Conservation (phyloP, 2,113 vertebrate genomes). For the Nycticebus coucang region DNA sequence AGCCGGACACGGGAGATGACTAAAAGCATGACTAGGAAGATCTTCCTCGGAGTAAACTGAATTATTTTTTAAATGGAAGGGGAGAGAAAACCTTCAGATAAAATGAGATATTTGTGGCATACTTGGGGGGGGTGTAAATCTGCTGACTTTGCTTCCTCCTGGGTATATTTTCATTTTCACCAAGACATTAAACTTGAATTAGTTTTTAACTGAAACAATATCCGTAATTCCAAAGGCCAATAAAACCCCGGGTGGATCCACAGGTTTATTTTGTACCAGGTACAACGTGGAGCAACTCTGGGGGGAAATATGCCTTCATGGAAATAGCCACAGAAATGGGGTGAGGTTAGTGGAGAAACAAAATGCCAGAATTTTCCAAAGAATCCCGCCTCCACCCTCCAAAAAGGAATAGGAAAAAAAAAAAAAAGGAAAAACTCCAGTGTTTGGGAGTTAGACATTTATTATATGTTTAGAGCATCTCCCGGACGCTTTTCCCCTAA, state of each 20-base stretch:
- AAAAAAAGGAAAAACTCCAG: background rate
- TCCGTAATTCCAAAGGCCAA: background rate
- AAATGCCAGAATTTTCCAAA: conserved; percentile 70
- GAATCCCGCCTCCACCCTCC: conserved; percentile 34
- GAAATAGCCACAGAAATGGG: background rate
- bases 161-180: conserved; percentile 40
- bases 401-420: background rate
- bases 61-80: background rate
- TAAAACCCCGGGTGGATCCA: conserved; percentile 50
- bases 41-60: conserved; percentile 41
- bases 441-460: conserved; percentile 15
- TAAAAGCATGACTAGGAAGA: background rate
- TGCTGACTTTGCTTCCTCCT: background rate
- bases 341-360: conserved; percentile 35
- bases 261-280: conserved; percentile 58
- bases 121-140: background rate
- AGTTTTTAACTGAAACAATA: conserved; percentile 37
- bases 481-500: background rate
- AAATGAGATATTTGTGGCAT: background rate
- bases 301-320: background rate
- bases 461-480: background rate
- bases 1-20: background rate
- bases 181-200: background rate
- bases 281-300: background rate
- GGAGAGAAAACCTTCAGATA: background rate